Conservation (phyloP, 2,888 invertebrate genomes). For the Lacanobia wlatinum region DNA sequence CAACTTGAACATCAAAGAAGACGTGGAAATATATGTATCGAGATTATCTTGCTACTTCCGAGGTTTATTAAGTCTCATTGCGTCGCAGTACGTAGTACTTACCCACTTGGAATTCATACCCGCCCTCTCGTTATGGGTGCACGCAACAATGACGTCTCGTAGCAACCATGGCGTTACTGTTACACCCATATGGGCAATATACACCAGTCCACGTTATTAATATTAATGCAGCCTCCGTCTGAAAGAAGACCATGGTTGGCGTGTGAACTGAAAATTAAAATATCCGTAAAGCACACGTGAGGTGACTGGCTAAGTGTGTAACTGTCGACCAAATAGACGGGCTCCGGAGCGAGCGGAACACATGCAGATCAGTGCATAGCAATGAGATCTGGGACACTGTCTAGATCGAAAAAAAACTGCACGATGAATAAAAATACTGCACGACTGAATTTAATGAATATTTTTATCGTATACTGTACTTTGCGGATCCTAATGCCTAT, state of each 20-base stretch:
- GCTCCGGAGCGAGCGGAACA: constrained; percentile 34
- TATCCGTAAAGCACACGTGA: constrained; percentile 85
- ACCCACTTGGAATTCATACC: constrained; percentile 59
- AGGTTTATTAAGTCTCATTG: constrained; percentile 49
- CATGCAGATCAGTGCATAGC: constrained; percentile 54
- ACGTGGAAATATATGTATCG: constrained; percentile 44
- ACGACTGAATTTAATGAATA: constrained; percentile 41
- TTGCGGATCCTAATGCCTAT: neutral
- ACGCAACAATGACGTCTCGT: constrained; percentile 58
- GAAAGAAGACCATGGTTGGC: constrained; percentile 81
- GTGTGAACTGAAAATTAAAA: constrained; percentile 90
- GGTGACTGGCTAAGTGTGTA: constrained; percentile 71
- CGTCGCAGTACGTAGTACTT: constrained; percentile 27
- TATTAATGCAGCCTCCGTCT: constrained; percentile 81
- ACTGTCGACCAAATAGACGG: constrained; percentile 66
- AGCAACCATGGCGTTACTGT: constrained; percentile 63
- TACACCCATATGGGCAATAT: constrained; percentile 68
- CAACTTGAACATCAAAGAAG: constrained; percentile 46
- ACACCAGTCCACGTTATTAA: constrained; percentile 75
- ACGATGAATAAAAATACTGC: constrained; percentile 36
- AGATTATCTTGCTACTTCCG: constrained; percentile 62
- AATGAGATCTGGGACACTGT: constrained; percentile 57
- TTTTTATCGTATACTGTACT: constrained; percentile 13
- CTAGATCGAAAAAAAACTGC: constrained; percentile 49
- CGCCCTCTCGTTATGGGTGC: constrained; percentile 60